Percentiles rank a stretch among this genome's conserved stretches.
phyloP scores from a whole-genome alignment of 2,888 invertebrate genomes.

The Pedicia rivosa region DNA sequence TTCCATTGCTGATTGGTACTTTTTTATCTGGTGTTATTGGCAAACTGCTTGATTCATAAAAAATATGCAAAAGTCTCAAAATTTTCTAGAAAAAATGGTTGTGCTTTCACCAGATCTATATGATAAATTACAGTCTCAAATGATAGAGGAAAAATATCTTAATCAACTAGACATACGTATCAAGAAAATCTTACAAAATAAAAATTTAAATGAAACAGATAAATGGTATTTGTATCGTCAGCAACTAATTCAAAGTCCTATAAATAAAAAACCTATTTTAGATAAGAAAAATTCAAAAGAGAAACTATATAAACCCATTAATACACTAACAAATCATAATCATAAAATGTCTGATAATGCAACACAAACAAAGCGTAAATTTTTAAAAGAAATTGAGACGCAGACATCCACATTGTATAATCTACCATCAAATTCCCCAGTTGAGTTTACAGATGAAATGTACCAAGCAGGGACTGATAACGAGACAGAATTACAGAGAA shows the following conservation, averaged over 20 bases:
- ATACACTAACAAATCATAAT: neutral
- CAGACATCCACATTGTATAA: no score
- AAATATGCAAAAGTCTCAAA: no score
- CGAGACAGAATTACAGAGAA: no score
- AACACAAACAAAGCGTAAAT: neutral
- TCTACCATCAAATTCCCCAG: no score
- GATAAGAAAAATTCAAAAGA: neutral
- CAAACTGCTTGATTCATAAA: neutral
- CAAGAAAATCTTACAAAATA: neutral
- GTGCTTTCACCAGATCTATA: conserved; percentile 2
- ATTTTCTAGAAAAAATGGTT: neutral
- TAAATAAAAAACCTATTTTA: neutral
- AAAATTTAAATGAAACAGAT: neutral
- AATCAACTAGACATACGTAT: neutral
- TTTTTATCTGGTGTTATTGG: conserved; percentile 5
- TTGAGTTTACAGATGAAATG: no score
- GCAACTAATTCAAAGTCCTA: neutral
- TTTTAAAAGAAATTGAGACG: no score
- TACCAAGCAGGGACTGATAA: no score
- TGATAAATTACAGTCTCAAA: neutral
- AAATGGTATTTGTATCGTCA: conserved; percentile 5
- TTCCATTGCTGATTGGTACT: conserved; percentile 1
- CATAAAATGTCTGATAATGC: neutral
- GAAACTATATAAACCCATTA: neutral
- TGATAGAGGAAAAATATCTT: neutral